Percentiles rank a stretch among this genome's conserved stretches.
Evolutionary conservation across 2,113 vertebrate species (phyloP).

Genomic region (Ammodytes marinus): DNA sequence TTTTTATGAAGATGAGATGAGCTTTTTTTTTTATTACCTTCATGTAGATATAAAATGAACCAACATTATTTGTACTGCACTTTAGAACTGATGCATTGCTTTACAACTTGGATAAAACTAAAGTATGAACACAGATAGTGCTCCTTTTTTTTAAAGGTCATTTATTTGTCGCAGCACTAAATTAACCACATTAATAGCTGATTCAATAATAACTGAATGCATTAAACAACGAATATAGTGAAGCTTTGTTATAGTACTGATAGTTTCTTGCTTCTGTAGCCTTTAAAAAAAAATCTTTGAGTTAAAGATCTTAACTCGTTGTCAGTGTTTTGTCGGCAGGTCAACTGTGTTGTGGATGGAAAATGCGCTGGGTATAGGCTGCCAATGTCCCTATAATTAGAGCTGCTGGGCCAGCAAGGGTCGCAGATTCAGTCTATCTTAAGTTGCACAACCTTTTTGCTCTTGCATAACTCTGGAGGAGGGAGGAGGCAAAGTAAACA

Average conservation of each 20-base stretch:
- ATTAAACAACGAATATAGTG: neutral
- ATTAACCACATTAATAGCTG: neutral
- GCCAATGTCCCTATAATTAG: slow-evolving; percentile 74
- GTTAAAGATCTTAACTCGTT: neutral
- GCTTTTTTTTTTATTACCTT: neutral
- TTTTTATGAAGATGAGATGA: neutral
- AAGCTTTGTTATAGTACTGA: neutral
- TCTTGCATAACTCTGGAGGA: slow-evolving; percentile 69
- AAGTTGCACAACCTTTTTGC: slow-evolving; percentile 64
- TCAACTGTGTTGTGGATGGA: slow-evolving; percentile 51
- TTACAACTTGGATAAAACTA: neutral
- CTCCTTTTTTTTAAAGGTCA: neutral
- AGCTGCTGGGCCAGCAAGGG: slow-evolving; percentile 6
- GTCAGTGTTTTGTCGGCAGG: slow-evolving; percentile 20
- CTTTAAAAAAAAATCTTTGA: neutral
- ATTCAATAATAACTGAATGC: neutral
- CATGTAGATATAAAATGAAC: neutral
- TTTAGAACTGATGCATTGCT: neutral
- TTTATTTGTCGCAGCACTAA: neutral
- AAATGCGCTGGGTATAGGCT: slow-evolving; percentile 50
- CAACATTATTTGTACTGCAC: neutral
- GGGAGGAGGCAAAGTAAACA: slow-evolving; percentile 66
- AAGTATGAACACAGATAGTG: neutral
- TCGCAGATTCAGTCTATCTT: slow-evolving; percentile 34
- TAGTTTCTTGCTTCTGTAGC: neutral